Percentiles rank a stretch among this genome's conserved stretches.
Evolutionary conservation across 64 coral and sea anemone genomes (phyloP).

Genomic region (Montipora efflorescens): DNA sequence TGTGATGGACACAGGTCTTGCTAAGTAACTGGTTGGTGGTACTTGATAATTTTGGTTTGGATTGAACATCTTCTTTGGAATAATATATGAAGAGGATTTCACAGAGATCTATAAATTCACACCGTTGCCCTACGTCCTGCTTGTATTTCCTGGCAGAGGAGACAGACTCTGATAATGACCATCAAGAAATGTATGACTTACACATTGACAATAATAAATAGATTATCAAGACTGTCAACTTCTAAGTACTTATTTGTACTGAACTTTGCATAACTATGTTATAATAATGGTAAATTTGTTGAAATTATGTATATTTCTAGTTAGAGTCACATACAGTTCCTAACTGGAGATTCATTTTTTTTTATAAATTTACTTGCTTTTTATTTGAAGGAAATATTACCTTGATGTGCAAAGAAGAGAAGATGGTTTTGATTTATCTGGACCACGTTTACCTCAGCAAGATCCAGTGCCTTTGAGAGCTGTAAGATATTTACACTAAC

Average conservation of each 20-base stretch:
- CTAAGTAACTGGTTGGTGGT: neutral
- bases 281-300: neutral
- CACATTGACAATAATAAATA: neutral
- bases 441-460: conserved; percentile 80
- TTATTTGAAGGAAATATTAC: conserved; percentile 92
- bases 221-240: neutral
- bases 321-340: neutral
- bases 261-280: neutral
- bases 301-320: no score
- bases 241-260: neutral
- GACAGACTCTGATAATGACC: conserved; percentile 69
- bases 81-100: conserved; percentile 70
- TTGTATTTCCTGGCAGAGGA: conserved; percentile 79
- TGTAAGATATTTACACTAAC: conserved; percentile 61
- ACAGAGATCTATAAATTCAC: neutral
- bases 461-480: conserved; percentile 87
- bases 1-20: neutral
- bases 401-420: conserved; percentile 97
- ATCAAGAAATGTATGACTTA: conserved; percentile 25
- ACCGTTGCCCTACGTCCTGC: conserved; percentile 72
- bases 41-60: neutral
- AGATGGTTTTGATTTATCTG: conserved; percentile 97
- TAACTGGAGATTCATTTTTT: neutral
- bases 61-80: conserved; percentile 3
- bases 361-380: neutral